Evolutionary conservation across 2,888 invertebrate species (phyloP).

Genomic region (Pseudanteris insignis): DNA sequence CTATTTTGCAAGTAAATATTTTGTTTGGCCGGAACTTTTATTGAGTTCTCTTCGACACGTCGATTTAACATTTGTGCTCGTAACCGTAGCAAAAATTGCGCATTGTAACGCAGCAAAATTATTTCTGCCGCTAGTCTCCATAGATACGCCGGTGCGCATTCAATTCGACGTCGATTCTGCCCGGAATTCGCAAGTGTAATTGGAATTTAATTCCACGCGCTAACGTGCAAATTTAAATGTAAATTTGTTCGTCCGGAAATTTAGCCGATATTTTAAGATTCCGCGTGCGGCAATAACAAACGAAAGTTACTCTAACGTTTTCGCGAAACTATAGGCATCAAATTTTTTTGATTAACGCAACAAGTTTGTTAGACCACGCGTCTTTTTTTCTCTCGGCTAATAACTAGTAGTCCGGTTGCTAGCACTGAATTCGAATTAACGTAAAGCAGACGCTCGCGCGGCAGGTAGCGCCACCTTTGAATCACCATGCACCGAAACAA

Average conservation of each 20-base stretch:
- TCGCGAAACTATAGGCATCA: not conserved
- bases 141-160: slow-evolving; percentile 11
- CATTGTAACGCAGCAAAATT: slow-evolving; percentile 23
- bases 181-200: slow-evolving; percentile 52
- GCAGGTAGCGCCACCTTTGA: slow-evolving; percentile 17
- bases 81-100: slow-evolving; percentile 25
- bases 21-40: slow-evolving; percentile 20
- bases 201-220: slow-evolving; percentile 55
- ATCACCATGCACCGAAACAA: slow-evolving; percentile 12
- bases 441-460: slow-evolving; percentile 10
- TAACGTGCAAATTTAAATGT: slow-evolving; percentile 58
- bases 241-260: slow-evolving; percentile 52
- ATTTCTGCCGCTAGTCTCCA: slow-evolving; percentile 22
- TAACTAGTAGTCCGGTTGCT: slow-evolving; percentile 5
- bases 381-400: slow-evolving; percentile 15
- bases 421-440: slow-evolving; percentile 11
- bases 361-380: slow-evolving; percentile 10
- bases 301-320: too few species aligned
- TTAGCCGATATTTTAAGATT: slow-evolving; percentile 28
- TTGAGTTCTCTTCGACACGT: slow-evolving; percentile 16
- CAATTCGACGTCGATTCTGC: slow-evolving; percentile 46
- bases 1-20: slow-evolving; percentile 22
- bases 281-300: too few species aligned
- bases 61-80: slow-evolving; percentile 14
- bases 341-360: slow-evolving; percentile 5